phyloP scores from a whole-genome alignment of 2,797 vertebrate species.

The Fistularia commersonii region DNA sequence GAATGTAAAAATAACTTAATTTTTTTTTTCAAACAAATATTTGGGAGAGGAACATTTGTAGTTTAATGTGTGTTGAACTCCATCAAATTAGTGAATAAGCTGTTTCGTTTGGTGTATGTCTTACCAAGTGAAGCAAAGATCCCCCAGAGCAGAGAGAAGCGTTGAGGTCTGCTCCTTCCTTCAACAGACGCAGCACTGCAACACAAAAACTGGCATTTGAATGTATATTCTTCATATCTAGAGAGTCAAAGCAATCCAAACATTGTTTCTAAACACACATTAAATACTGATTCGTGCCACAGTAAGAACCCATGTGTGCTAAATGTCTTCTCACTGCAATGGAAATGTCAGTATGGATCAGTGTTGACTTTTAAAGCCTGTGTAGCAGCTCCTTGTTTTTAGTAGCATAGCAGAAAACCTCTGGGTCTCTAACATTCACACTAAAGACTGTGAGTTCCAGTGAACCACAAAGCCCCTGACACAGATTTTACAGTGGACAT shows the following conservation, averaged over 20 bases:
- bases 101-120: conserved; percentile 27
- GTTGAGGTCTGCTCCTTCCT: conserved; percentile 85
- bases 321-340: conserved; percentile 36
- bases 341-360: conserved; percentile 25
- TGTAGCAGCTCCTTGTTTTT: conserved; percentile 11
- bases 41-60: no score
- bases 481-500: conserved; percentile 31
- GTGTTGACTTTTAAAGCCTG: conserved; percentile 7
- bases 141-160: conserved; percentile 81
- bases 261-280: background rate
- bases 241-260: no score
- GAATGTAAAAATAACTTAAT: no score
- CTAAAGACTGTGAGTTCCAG: conserved; percentile 21
- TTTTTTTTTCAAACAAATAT: no score
- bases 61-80: background rate
- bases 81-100: background rate
- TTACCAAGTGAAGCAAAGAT: conserved; percentile 92
- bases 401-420: conserved; percentile 28
- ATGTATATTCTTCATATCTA: no score
- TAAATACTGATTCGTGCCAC: conserved; percentile 13
- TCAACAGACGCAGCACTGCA: conserved; percentile 87
- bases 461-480: conserved; percentile 31
- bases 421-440: conserved; percentile 27
- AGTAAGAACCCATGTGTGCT: conserved; percentile 20
- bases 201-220: conserved; percentile 33